These are phyloP conservation scores for Cheilosia pagana DNA, from an alignment of 2,888 invertebrate genomes.

Conservation along the genomic window DNA sequence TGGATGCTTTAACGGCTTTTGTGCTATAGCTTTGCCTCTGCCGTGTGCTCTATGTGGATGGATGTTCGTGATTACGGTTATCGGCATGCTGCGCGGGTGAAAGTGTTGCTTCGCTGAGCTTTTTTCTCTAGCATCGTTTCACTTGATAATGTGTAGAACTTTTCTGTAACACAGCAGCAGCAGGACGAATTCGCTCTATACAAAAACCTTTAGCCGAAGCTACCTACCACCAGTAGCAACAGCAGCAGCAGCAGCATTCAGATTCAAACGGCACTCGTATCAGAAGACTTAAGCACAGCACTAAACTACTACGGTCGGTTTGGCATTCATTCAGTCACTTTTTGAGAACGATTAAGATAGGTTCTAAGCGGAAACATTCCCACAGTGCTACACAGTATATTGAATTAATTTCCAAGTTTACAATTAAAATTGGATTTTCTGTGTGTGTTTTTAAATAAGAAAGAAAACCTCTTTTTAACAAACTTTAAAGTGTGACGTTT, in stretches of 20 bases:
- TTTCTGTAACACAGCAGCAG: constrained; percentile 23
- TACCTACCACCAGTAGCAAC: constrained; percentile 21
- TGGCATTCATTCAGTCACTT: constrained; percentile 59
- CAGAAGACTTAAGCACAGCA: constrained; percentile 38
- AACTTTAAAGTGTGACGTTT: no score
- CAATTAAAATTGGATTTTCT: neutral
- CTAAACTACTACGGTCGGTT: constrained; percentile 54
- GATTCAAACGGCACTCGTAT: constrained; percentile 8
- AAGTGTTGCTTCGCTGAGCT: constrained; percentile 42
- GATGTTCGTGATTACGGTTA: constrained; percentile 17
- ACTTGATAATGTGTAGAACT: constrained; percentile 35
- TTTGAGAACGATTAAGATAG: constrained; percentile 59
- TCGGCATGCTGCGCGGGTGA: constrained; percentile 40
- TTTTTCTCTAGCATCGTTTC: constrained; percentile 43
- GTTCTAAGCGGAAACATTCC: constrained; percentile 40
- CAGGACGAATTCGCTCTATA: constrained; percentile 11
- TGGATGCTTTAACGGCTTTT: neutral
- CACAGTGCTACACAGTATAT: constrained; percentile 18
- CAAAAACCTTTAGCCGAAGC: neutral
- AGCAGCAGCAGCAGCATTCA: constrained; percentile 21
- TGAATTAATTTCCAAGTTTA: constrained; percentile 8
- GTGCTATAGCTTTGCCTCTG: neutral
- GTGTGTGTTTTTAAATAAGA: no score
- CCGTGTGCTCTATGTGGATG: neutral
- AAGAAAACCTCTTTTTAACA: no score